Base-by-base conservation (phyloP, 2,113 vertebrate genomes). In the Empidonax alnorum region DNA sequence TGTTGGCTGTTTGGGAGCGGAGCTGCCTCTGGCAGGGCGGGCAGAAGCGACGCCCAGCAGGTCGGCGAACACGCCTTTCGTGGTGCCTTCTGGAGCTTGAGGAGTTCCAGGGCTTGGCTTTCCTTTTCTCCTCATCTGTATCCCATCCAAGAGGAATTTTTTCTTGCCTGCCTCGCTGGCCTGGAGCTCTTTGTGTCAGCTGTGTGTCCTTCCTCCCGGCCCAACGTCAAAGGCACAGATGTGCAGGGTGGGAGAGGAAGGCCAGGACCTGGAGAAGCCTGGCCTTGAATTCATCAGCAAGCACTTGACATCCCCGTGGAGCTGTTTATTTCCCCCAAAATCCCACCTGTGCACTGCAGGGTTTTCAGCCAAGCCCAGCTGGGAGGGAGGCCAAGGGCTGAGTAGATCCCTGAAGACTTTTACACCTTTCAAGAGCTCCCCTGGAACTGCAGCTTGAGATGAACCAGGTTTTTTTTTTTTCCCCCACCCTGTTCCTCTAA, bases 181-280 rank as follows among this genome's bases (percentile, higher is more conserved):
- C 85, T 10, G 8, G 10, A 27, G 16, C 63, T 46, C 87, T 61
- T 72, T n/a, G 63, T 94, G 67, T 91, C 90, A 81, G 96, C 95
- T 96, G 90, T 8, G 61, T 89, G 81, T 94, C 94, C 96, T 95
- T 97, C 96, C 97, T 97, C 82, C 94, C 91, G 97, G 96, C 94
- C 37, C 7, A 63, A 5, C 65, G 96, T 96, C 97, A 97, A 72
- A 56, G 71, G 81, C 96, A 93, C 97, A 97, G 96, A 98, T 97
- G 97, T 95, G 95, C 58, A 10, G 66, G 78, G 88, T 50, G 83
- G 82, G 67, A 91, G 88, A 87, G 56, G 77, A 72, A 71, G n/a
- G 67, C 12, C 28, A 86, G 90, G 84, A 77, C 62, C 35, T 7
- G 50, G 71, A 53, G 79, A 87, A 91, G 67, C 39, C 73, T 69